These are phyloP conservation scores for Lepilemur ruficaudatus DNA, from an alignment of 2,797 vertebrate species.

Conservation along the genomic window DNA sequence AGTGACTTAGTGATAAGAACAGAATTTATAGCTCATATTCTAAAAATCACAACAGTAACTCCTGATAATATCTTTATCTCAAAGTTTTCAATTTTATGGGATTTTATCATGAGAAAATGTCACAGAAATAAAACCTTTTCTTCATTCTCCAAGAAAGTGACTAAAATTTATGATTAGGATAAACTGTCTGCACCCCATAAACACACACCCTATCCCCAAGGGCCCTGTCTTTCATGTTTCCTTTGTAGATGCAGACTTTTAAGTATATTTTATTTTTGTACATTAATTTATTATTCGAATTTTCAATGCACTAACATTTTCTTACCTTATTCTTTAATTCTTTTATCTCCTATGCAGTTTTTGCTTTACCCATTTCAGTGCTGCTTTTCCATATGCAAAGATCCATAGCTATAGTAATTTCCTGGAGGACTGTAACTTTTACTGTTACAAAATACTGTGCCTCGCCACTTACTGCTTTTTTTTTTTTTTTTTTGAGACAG, in stretches of 20 bases:
- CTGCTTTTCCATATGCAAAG: background rate
- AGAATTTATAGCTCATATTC: conserved; percentile 37
- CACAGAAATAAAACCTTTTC: conserved; percentile 37
- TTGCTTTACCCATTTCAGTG: background rate
- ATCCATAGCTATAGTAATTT: background rate
- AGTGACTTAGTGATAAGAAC: conserved; percentile 50
- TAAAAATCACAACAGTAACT: conserved; percentile 52
- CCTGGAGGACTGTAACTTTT: background rate
- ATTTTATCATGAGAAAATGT: conserved; percentile 60
- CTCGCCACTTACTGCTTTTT: no score
- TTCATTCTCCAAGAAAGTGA: background rate
- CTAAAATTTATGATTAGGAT: background rate
- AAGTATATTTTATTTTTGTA: background rate
- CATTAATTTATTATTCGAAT: background rate
- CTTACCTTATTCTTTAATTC: background rate
- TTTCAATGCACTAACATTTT: background rate
- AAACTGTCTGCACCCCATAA: background rate
- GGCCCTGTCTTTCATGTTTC: background rate
- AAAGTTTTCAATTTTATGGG: conserved; percentile 58
- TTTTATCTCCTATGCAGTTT: background rate
- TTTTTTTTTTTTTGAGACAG: no score
- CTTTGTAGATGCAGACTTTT: background rate
- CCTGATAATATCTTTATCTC: conserved; percentile 67
- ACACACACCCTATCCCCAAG: background rate
- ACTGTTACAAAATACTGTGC: background rate